Conservation (phyloP, 2,888 invertebrate genomes). For the Aphodius sticticus region DNA sequence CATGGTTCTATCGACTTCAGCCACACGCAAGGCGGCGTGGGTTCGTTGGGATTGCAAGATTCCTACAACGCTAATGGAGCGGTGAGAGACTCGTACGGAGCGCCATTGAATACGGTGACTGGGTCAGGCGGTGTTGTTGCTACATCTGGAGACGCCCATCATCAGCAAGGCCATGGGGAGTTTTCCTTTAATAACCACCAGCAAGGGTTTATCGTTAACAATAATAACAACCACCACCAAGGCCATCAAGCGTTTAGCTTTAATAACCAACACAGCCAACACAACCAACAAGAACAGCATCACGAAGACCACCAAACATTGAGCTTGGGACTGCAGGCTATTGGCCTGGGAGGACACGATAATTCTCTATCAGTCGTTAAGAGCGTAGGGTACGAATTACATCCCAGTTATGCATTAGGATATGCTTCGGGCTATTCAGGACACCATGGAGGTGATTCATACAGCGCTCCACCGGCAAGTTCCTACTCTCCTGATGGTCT, state of each 20-base stretch:
- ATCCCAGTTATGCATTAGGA: constrained; percentile 42
- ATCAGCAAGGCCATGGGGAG: constrained; percentile 40
- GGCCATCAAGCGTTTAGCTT: constrained; percentile 53
- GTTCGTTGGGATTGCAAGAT: constrained; percentile 33
- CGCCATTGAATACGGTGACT: constrained; percentile 60
- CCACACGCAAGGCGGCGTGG: constrained; percentile 49
- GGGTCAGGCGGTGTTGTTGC: constrained; percentile 57
- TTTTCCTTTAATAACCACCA: constrained; percentile 55
- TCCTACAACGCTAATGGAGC: constrained; percentile 39
- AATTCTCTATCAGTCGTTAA: constrained; percentile 57
- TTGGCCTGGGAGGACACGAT: constrained; percentile 44
- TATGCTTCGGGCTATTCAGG: constrained; percentile 26
- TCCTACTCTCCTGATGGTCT: constrained; percentile 55
- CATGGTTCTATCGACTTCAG: constrained; percentile 54
- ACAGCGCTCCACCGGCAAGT: constrained; percentile 53
- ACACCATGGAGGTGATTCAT: constrained; percentile 38
- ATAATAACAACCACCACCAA: constrained; percentile 61
- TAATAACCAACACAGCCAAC: constrained; percentile 23
- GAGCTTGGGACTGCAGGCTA: constrained; percentile 45
- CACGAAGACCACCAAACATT: constrained; percentile 46
- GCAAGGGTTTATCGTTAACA: no score
- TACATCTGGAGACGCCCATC: constrained; percentile 53
- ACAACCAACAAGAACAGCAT: constrained; percentile 50
- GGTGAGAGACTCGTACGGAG: constrained; percentile 64
- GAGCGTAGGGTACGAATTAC: constrained; percentile 59